Evolutionary conservation across 2,113 vertebrate species (phyloP).

Genomic region (Vulpes lagopus): DNA sequence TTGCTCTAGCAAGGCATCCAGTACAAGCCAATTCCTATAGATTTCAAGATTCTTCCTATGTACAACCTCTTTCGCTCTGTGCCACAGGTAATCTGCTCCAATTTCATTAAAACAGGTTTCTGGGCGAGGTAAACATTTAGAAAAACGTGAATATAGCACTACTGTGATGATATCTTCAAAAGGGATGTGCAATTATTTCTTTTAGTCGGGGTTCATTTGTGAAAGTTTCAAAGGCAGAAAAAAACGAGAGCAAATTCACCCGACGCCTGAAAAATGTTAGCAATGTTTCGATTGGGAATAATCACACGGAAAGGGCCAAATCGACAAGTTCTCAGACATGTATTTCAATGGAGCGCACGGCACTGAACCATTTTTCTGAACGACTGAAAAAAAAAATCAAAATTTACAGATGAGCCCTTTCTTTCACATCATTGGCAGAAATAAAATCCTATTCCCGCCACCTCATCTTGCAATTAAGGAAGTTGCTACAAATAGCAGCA

Average conservation of each 20-base stretch:
- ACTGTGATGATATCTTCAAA: constrained; percentile 20
- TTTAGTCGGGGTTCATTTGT: neutral
- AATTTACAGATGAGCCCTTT: constrained; percentile 42
- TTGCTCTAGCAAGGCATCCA: constrained; percentile 57
- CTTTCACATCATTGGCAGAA: constrained; percentile 53
- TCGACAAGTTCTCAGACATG: constrained; percentile 40
- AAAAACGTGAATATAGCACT: constrained; percentile 7
- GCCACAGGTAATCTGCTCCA: constrained; percentile 66
- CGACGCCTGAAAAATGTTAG: neutral
- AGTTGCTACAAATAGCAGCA: constrained; percentile 64
- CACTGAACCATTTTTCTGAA: neutral
- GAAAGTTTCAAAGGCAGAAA: constrained; percentile 66
- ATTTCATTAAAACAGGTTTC: constrained; percentile 32
- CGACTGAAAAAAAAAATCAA: constrained; percentile 1
- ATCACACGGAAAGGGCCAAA: constrained; percentile 25
- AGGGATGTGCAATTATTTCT: neutral
- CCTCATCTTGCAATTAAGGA: constrained; percentile 69
- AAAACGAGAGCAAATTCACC: constrained; percentile 44
- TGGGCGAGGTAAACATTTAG: constrained; percentile 34
- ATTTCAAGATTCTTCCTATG: constrained; percentile 32
- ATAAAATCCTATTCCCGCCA: constrained; percentile 71
- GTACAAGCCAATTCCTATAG: constrained; percentile 18
- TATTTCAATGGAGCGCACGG: neutral
- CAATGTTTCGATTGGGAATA: constrained; percentile 20
- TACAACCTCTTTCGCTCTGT: constrained; percentile 7